Evolutionary conservation across 35 echinoderm and acorn worm genomes (phyloP).

Genomic region (Hemicentrotus pulcherrimus): DNA sequence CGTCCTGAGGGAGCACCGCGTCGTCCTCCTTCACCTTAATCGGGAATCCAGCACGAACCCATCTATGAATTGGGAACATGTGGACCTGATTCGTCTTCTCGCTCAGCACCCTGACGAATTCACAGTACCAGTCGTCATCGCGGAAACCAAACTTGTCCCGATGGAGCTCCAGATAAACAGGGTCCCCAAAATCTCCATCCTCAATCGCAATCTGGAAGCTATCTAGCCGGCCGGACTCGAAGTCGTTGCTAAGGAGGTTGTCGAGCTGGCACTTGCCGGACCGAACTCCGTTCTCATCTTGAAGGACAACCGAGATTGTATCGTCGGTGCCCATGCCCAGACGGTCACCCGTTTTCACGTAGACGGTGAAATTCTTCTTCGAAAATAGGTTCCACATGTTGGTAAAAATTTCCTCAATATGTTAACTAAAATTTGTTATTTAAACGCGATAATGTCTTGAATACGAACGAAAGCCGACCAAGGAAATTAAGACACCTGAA

Average conservation of each 20-base stretch:
- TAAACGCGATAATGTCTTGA: no score
- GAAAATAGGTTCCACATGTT: no score
- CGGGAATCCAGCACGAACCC: constrained; percentile 51
- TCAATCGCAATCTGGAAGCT: constrained; percentile 45
- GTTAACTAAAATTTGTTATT: no score
- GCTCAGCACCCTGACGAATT: constrained; percentile 2
- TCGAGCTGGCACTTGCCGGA: constrained; percentile 58
- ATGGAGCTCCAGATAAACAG: constrained; percentile 67
- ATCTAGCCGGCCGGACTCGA: constrained; percentile 63
- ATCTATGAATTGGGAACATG: constrained; percentile 70
- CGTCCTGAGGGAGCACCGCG: constrained; percentile 56
- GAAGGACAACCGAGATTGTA: constrained; percentile 52
- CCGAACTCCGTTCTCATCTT: constrained; percentile 28
- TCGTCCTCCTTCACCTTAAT: constrained; percentile 56
- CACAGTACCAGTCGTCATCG: constrained; percentile 81
- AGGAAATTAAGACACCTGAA: no score
- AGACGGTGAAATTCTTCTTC: background rate
- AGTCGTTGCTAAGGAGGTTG: constrained; percentile 56
- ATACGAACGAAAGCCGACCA: no score
- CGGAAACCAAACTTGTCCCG: constrained; percentile 46
- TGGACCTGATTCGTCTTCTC: background rate
- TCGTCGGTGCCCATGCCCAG: constrained; percentile 80
- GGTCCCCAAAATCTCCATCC: constrained; percentile 41
- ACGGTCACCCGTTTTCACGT: constrained; percentile 71
- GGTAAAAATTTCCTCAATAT: no score